Evolutionary conservation across 2,888 invertebrate genomes (phyloP).

Genomic region (Polymixis flavicincta): DNA sequence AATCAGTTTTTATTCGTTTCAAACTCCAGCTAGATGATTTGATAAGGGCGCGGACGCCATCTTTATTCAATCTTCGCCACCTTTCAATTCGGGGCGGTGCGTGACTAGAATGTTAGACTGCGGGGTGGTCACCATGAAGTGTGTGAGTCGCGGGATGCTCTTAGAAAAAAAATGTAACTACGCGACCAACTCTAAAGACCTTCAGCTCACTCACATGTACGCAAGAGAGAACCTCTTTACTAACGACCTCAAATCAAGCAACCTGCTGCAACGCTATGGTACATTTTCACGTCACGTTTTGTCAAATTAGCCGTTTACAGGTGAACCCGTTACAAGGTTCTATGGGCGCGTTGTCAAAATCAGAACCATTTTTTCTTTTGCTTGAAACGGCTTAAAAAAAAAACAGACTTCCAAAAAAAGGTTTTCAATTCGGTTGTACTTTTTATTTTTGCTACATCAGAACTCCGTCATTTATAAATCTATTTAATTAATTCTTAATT

Average conservation of each 20-base stretch:
- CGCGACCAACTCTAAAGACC: neutral
- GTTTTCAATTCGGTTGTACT: too few species aligned
- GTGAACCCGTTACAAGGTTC: too few species aligned
- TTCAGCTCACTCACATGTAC: neutral
- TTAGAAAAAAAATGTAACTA: neutral
- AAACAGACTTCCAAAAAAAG: too few species aligned
- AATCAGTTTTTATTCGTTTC: slow-evolving; percentile 73
- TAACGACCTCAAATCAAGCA: neutral
- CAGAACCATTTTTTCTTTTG: too few species aligned
- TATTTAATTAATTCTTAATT: too few species aligned
- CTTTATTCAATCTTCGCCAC: slow-evolving; percentile 85
- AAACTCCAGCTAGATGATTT: slow-evolving; percentile 64
- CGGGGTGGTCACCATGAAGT: slow-evolving; percentile 52
- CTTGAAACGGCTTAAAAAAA: too few species aligned
- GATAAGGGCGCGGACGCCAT: slow-evolving; percentile 73
- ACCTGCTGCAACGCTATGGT: neutral
- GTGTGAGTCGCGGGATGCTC: slow-evolving; percentile 8
- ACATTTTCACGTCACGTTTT: neutral
- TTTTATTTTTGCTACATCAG: too few species aligned
- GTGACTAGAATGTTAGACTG: slow-evolving; percentile 74
- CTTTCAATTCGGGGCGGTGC: slow-evolving; percentile 79
- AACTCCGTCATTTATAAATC: too few species aligned
- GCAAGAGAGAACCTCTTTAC: neutral
- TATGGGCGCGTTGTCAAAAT: neutral
- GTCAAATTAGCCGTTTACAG: neutral